These are phyloP conservation scores for Columba livia DNA, from an alignment of 2,113 vertebrate genomes.

Conservation along the genomic window DNA sequence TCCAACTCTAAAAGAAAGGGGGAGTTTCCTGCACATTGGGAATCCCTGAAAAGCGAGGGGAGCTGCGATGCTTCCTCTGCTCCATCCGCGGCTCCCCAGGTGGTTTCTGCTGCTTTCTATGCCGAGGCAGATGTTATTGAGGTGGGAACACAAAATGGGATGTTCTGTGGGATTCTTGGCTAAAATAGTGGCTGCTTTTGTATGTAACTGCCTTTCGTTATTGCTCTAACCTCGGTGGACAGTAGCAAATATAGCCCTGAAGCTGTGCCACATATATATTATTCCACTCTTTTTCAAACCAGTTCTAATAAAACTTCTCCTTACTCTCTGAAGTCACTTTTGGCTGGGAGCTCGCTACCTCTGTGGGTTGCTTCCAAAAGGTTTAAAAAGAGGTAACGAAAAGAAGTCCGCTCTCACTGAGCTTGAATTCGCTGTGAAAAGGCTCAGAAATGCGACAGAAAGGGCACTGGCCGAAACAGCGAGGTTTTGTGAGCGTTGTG, in stretches of 20 bases:
- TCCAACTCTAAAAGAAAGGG: too few species aligned
- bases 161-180: too few species aligned
- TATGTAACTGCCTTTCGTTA: accelerated
- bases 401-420: not conserved
- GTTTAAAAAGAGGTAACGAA: not conserved
- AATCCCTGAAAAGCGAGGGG: not conserved
- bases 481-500: not conserved
- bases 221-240: not conserved
- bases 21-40: not conserved
- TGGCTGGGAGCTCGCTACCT: not conserved
- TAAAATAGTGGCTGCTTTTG: not conserved
- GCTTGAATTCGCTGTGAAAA: not conserved
- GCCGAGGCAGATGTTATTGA: accelerated
- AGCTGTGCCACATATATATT: not conserved
- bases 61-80: not conserved
- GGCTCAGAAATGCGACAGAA: not conserved
- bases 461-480: too few species aligned
- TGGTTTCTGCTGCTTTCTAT: accelerated
- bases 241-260: not conserved
- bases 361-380: not conserved
- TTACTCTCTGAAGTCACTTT: not conserved
- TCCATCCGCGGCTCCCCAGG: accelerated
- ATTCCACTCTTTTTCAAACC: not conserved
- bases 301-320: not conserved
- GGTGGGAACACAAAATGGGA: not conserved